Evolutionary conservation across 64 coral and sea anemone species (phyloP), one percentile per base, ranked within the genome.

Genomic region (Stichodactyla helianthus): DNA sequence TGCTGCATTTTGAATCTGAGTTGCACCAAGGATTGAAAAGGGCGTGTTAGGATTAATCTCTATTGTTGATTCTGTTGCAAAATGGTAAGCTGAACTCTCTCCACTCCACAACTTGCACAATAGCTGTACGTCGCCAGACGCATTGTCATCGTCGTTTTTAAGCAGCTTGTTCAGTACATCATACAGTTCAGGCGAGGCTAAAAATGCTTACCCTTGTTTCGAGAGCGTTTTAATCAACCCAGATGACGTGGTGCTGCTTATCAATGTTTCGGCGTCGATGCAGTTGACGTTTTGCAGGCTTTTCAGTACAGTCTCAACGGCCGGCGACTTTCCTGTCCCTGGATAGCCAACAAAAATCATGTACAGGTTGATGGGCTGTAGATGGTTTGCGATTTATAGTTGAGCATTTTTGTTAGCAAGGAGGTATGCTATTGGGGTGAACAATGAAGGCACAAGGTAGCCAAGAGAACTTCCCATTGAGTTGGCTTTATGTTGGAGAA

Each of bases 101-200:
- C 83, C 71, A 44, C 89, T 91, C 87, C 89, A 91, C 55, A 91
- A 6, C 56, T 91, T 86, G 20, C 89, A 91, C 2, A 85, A 17
- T 5, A 85, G 35, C 16, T 90, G 82, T 0, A 90, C 82, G n/a
- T 85, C 89, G 25, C 71, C 58, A 31, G 76, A 52, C 6, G 89
- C 18, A 19, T 80, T 86, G 5, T 90, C 68, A n/a, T 85, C 82
- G n/a, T 76, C 71, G 28, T 78, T 71, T 52, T 85, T 71, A 20
- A 90, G 89, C 15, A 90, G 28, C 18, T 90, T 90, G 55, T 90
- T 90, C 1, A 90, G 58, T 1, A 90, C 59, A 18, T 90, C 28
- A n/a, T 51, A 90, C 53, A 90, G 28, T 76, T 90, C 82, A 51
- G 82, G 54, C 2, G 67, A 85, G 55, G 89, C 82, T 10, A 85